Evolutionary conservation across 1,140 invertebrate genomes (phyloP).

Genomic region (Drosophila carrolli): DNA sequence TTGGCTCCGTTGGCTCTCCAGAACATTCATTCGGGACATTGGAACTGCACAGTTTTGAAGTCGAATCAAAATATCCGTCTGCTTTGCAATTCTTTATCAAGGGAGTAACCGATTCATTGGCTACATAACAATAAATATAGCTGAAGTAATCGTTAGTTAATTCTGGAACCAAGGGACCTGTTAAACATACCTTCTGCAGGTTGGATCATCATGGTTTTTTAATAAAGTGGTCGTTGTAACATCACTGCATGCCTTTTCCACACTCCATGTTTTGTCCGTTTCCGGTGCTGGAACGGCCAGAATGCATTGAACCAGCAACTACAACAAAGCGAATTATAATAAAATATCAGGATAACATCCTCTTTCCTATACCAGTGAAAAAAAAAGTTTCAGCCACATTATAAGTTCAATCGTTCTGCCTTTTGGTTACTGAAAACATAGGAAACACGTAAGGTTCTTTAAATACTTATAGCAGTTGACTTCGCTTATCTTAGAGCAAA

Average conservation of each 20-base stretch:
- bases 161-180: not conserved
- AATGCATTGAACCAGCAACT: slow-evolving; percentile 1
- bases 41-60: too few species aligned
- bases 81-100: too few species aligned
- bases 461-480: too few species aligned
- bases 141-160: slow-evolving; percentile 13
- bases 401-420: not conserved
- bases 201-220: slow-evolving; percentile 37
- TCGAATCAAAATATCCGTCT: too few species aligned
- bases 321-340: not conserved
- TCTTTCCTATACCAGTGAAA: not conserved
- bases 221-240: not conserved
- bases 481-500: not conserved
- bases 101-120: not conserved
- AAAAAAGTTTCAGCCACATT: slow-evolving; percentile 2
- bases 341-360: not conserved
- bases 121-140: slow-evolving; percentile 25
- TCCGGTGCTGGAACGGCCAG: not conserved
- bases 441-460: not conserved
- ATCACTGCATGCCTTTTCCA: not conserved
- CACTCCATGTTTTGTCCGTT: not conserved
- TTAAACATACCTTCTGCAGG: slow-evolving; percentile 27
- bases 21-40: too few species aligned
- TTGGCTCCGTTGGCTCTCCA: too few species aligned
- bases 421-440: not conserved